These are phyloP conservation scores for Phyllotis vaccarum DNA, from an alignment of 2,797 vertebrate species.

Conservation along the genomic window DNA sequence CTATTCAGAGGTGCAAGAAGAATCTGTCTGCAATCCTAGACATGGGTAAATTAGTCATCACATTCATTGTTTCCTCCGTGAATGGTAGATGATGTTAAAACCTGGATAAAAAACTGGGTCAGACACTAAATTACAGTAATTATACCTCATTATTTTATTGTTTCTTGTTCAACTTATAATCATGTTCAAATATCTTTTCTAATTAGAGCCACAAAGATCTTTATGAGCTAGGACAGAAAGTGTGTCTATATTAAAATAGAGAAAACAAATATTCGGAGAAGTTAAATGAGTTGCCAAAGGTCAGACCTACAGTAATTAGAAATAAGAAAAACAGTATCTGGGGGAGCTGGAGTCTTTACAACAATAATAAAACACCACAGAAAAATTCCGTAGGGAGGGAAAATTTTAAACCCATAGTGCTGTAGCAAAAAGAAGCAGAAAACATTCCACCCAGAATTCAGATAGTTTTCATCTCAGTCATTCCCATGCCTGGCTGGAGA, in stretches of 20 bases:
- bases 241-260: slow-evolving; percentile 50
- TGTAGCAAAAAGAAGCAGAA: neutral
- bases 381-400: neutral
- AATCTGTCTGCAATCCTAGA: neutral
- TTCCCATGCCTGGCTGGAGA: neutral
- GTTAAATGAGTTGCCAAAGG: slow-evolving; percentile 56
- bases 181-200: slow-evolving; percentile 62
- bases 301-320: slow-evolving; percentile 54
- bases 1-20: neutral
- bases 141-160: slow-evolving; percentile 64
- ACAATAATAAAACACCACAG: neutral
- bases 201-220: slow-evolving; percentile 50
- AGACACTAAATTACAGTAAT: slow-evolving; percentile 66
- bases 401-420: neutral
- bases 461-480: neutral
- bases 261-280: slow-evolving; percentile 52
- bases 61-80: neutral
- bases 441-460: neutral
- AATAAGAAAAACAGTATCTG: neutral
- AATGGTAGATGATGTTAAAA: slow-evolving; percentile 37
- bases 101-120: slow-evolving; percentile 39
- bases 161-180: slow-evolving; percentile 59
- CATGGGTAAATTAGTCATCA: neutral
- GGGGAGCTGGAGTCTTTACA: neutral
- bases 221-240: slow-evolving; percentile 24